Percentiles rank a stretch among this genome's conserved stretches.
Evolutionary conservation across 2,113 vertebrate genomes (phyloP).

Genomic region (Oncorhynchus gorbuscha): DNA sequence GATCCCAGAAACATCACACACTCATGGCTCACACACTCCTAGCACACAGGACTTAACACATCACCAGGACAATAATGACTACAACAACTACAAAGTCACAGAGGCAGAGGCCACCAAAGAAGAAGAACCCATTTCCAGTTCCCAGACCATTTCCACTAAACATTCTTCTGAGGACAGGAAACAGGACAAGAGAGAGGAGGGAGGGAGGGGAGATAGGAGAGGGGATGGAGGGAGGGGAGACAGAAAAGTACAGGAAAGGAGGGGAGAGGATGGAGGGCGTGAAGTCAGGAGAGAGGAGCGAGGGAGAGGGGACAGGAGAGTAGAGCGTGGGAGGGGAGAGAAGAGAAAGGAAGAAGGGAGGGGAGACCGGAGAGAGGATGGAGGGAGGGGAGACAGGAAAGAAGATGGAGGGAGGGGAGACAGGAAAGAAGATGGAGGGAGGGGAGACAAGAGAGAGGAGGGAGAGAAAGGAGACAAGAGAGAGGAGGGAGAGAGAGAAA

Average conservation of each 20-base stretch:
- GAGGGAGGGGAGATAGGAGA: not conserved
- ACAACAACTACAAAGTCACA: constrained; percentile 26
- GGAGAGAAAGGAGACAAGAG: no score
- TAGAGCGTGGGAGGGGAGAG: no score
- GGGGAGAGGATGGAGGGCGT: no score
- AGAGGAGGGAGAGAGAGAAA: not conserved
- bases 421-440: no score
- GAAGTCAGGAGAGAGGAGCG: not conserved
- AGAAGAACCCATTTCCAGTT: constrained; percentile 45
- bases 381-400: not conserved
- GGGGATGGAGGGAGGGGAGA: no score
- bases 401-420: no score
- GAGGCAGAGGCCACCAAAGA: constrained; percentile 36
- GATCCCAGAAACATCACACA: constrained; percentile 25
- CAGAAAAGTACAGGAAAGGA: no score
- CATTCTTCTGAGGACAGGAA: constrained; percentile 8
- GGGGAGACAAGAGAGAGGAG: not conserved
- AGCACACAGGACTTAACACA: constrained; percentile 33
- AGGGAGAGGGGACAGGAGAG: no score
- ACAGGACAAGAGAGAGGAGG: not conserved
- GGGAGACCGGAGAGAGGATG: not conserved
- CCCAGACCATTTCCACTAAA: constrained; percentile 17
- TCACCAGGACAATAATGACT: constrained; percentile 24
- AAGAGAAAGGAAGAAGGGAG: constrained; percentile 7
- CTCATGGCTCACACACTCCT: constrained; percentile 1